phyloP scores from a whole-genome alignment of 2,797 vertebrate species.

The Brachyalestes nurse region DNA sequence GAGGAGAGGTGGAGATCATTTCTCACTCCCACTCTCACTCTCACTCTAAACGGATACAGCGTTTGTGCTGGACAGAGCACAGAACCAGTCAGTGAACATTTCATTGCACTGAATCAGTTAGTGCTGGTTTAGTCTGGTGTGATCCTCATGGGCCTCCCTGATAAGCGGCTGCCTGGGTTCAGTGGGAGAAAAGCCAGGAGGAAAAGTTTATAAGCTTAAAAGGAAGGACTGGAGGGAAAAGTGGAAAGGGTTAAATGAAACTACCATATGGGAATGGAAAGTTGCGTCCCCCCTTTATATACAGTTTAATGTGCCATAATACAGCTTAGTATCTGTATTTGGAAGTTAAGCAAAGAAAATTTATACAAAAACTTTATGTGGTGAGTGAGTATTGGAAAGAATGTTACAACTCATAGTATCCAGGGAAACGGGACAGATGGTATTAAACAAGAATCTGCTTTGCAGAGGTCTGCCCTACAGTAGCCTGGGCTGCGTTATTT shows the following conservation, averaged over 20 bases:
- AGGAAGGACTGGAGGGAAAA: not conserved
- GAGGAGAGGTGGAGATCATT: constrained; percentile 57
- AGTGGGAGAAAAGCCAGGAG: not conserved
- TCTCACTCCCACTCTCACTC: constrained; percentile 27
- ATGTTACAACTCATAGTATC: constrained; percentile 15
- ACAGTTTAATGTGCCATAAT: not conserved
- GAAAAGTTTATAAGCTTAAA: not conserved
- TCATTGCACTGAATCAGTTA: constrained; percentile 39
- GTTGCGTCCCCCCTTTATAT: not conserved
- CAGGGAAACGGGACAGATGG: constrained; percentile 29
- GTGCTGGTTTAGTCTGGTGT: not conserved
- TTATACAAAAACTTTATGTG: constrained; percentile 19
- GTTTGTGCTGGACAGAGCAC: not conserved
- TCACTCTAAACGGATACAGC: constrained; percentile 10
- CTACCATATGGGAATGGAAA: not conserved
- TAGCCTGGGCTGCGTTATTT: not conserved
- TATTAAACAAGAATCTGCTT: constrained; percentile 32
- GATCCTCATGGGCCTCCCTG: not conserved
- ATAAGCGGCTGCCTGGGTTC: not conserved
- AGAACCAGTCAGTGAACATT: constrained; percentile 12
- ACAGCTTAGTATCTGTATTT: not conserved
- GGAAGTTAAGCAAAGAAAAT: not conserved
- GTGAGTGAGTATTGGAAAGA: constrained; percentile 19
- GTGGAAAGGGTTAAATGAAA: not conserved
- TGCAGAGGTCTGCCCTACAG: not conserved